Percentiles rank a stretch among this genome's conserved stretches.
phyloP scores from a whole-genome alignment of 2,888 invertebrate genomes.

The Phaonia tiefii region DNA sequence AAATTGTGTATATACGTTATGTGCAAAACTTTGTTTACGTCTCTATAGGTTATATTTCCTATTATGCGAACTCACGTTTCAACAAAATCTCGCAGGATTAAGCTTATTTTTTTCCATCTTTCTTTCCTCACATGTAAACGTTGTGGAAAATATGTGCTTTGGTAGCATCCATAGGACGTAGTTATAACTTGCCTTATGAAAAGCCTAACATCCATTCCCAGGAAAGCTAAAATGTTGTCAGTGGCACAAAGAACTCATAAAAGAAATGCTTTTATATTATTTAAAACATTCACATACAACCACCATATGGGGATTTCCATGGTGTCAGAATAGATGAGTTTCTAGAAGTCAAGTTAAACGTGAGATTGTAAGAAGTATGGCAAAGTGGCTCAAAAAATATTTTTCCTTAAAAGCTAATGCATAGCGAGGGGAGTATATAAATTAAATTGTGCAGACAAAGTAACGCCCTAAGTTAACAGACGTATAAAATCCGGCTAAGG shows the following conservation, averaged over 20 bases:
- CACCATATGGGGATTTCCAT: slow-evolving; percentile 16
- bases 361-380: too few species aligned
- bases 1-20: too few species aligned
- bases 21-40: slow-evolving; percentile 3
- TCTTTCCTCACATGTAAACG: slow-evolving; percentile 22
- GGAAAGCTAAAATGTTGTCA: background rate
- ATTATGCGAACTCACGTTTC: slow-evolving; percentile 60
- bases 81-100: slow-evolving; percentile 61
- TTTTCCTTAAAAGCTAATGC: too few species aligned
- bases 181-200: slow-evolving; percentile 49
- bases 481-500: too few species aligned
- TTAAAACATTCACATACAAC: slow-evolving; percentile 7
- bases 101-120: too few species aligned
- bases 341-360: too few species aligned
- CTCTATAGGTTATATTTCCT: slow-evolving; percentile 13
- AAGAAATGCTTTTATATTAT: slow-evolving; percentile 44
- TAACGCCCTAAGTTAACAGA: too few species aligned
- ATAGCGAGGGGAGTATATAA: too few species aligned
- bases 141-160: background rate
- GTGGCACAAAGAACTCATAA: slow-evolving; percentile 45
- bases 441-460: too few species aligned
- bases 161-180: background rate
- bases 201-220: slow-evolving; percentile 43
- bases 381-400: too few species aligned
- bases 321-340: background rate